Evolutionary conservation across 2,797 vertebrate species (phyloP).

Genomic region (Acipenser ruthenus): DNA sequence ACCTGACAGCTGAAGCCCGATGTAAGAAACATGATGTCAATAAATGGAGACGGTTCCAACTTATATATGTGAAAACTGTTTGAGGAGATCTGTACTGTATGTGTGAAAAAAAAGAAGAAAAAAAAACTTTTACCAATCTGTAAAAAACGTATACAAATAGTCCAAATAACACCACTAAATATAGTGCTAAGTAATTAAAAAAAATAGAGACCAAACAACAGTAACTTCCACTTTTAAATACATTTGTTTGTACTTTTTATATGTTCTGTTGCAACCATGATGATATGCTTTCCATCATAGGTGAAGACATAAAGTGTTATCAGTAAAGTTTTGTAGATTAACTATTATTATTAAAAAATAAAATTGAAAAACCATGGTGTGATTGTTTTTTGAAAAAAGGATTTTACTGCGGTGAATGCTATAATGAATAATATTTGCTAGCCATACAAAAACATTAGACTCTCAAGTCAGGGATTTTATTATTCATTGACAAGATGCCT

Average conservation of each 20-base stretch:
- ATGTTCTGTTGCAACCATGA: slow-evolving; percentile 68
- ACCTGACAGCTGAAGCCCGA: slow-evolving; percentile 54
- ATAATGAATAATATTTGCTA: too few relatives aligned
- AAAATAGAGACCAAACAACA: too few relatives aligned
- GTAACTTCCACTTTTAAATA: slow-evolving; percentile 23
- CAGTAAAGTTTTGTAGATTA: slow-evolving; percentile 95
- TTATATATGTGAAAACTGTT: not conserved
- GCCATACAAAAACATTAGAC: too few relatives aligned
- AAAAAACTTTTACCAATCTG: not conserved
- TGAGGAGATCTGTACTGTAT: too few relatives aligned
- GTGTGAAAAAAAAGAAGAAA: not conserved
- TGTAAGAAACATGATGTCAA: slow-evolving; percentile 54
- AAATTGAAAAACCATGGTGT: slow-evolving; percentile 62
- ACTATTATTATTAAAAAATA: slow-evolving; percentile 88
- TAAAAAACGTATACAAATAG: too few relatives aligned
- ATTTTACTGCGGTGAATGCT: not conserved
- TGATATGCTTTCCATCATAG: slow-evolving; percentile 62
- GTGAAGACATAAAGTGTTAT: slow-evolving; percentile 75
- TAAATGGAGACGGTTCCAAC: slow-evolving; percentile 30
- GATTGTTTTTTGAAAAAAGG: slow-evolving; percentile 46
- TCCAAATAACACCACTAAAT: too few relatives aligned
- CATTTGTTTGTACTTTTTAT: slow-evolving; percentile 68
- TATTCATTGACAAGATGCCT: too few relatives aligned
- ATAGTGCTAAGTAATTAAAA: too few relatives aligned
- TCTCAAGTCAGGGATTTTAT: too few relatives aligned